phyloP scores from a whole-genome alignment of 1,140 invertebrate species.

The Nautilus pompilius region DNA sequence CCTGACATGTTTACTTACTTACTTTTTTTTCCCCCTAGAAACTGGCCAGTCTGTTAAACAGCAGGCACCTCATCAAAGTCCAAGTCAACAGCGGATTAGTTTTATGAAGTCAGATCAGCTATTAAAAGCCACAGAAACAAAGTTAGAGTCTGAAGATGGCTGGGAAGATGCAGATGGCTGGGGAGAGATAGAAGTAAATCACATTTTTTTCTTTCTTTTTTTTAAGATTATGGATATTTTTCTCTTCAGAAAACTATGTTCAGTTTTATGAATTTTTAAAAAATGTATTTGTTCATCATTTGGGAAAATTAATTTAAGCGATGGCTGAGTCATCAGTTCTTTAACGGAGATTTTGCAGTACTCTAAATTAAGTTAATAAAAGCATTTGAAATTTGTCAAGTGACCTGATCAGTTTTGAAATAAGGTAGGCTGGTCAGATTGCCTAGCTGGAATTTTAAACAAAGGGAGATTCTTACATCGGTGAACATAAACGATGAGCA shows the following conservation, averaged over 20 bases:
- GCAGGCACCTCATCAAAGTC: neutral
- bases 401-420: no score
- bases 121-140: slow-evolving; percentile 57
- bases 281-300: neutral
- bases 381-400: no score
- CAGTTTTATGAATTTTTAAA: neutral
- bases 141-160: slow-evolving; percentile 61
- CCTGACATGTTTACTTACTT: neutral
- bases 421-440: neutral
- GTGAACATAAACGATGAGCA: neutral
- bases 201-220: no score
- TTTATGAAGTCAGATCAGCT: neutral
- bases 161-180: slow-evolving; percentile 80
- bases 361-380: neutral
- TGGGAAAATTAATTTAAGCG: neutral
- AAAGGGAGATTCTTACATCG: neutral
- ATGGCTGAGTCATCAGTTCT: neutral
- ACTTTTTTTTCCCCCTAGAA: neutral
- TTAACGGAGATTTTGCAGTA: neutral
- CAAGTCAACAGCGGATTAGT: neutral
- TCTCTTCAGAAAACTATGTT: neutral
- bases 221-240: neutral
- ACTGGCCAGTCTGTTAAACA: neutral
- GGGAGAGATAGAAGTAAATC: slow-evolving; percentile 78
- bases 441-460: neutral